Percentiles rank a stretch among this genome's conserved stretches.
Evolutionary conservation across 2,888 invertebrate species (phyloP).

Genomic region (Coelopa pilipes): DNA sequence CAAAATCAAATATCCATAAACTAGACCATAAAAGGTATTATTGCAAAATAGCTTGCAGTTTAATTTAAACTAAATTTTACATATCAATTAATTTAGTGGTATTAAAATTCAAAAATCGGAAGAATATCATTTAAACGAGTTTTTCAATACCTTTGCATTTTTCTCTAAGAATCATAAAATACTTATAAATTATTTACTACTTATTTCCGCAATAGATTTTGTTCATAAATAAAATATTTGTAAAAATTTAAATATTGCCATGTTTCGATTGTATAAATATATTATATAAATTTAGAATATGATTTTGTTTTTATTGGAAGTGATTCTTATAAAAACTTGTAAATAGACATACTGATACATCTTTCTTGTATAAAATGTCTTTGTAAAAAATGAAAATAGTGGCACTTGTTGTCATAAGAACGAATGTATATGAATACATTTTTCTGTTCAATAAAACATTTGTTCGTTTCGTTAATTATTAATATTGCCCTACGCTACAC

Average conservation of each 20-base stretch:
- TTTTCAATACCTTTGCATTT: not conserved
- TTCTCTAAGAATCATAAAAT: not conserved
- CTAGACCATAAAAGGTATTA: conserved; percentile 39
- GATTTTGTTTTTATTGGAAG: conserved; percentile 27
- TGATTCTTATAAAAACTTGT: no score
- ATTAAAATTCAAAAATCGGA: not conserved
- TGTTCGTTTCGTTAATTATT: conserved; percentile 24
- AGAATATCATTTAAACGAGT: conserved; percentile 10
- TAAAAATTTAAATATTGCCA: not conserved
- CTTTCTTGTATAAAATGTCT: not conserved
- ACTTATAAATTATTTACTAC: conserved; percentile 2
- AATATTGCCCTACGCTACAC: conserved; percentile 14
- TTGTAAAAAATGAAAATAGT: conserved; percentile 43
- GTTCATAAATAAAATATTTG: not conserved
- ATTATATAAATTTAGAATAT: conserved; percentile 41
- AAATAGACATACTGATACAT: not conserved
- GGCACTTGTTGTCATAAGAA: conserved; percentile 56
- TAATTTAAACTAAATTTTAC: not conserved
- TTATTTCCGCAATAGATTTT: conserved; percentile 8
- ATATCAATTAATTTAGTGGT: not conserved
- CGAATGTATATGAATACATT: conserved; percentile 31
- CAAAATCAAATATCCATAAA: conserved; percentile 38
- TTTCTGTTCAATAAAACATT: conserved; percentile 11
- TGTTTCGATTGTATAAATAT: conserved; percentile 26
- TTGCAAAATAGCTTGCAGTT: conserved; percentile 17